Conservation (phyloP, 1,140 invertebrate genomes). For the Hyposmocoma kahamanoa region DNA sequence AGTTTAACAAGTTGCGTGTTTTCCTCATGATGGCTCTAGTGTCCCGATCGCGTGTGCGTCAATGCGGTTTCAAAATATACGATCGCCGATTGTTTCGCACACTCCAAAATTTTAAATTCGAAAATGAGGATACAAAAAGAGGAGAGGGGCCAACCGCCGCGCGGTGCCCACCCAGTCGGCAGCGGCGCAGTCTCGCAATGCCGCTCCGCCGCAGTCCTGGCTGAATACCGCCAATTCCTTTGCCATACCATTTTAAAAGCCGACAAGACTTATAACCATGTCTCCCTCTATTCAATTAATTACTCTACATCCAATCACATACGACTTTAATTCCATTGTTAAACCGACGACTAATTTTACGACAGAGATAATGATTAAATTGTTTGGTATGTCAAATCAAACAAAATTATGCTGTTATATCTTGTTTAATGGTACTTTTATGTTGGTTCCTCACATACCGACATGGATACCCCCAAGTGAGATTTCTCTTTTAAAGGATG, state of each 20-base stretch:
- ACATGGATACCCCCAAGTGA: constrained; percentile 42
- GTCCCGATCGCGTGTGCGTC: constrained; percentile 24
- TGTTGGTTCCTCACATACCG: constrained; percentile 50
- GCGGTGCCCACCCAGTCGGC: constrained; percentile 61
- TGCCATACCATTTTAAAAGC: constrained; percentile 31
- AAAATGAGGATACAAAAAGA: constrained; percentile 53
- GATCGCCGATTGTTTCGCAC: constrained; percentile 38
- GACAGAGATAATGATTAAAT: constrained; percentile 69
- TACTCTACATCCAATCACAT: constrained; percentile 17
- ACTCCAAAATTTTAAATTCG: constrained; percentile 49
- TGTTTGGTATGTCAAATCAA: constrained; percentile 72
- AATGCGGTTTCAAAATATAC: constrained; percentile 1
- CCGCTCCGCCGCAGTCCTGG: constrained; percentile 50
- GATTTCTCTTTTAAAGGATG: constrained; percentile 45
- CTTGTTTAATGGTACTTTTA: constrained; percentile 62
- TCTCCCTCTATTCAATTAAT: constrained; percentile 16
- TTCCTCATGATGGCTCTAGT: constrained; percentile 11
- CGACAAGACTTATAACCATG: constrained; percentile 36
- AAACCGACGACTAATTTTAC: constrained; percentile 44
- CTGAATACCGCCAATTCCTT: constrained; percentile 70
- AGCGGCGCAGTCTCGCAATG: constrained; percentile 36
- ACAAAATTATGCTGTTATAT: constrained; percentile 72
- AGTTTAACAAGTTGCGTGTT: neutral
- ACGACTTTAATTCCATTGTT: neutral
- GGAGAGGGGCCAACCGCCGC: constrained; percentile 47